These are phyloP conservation scores for Nothoprocta pentlandii DNA, from an alignment of 2,113 vertebrate species.

Conservation along the genomic window DNA sequence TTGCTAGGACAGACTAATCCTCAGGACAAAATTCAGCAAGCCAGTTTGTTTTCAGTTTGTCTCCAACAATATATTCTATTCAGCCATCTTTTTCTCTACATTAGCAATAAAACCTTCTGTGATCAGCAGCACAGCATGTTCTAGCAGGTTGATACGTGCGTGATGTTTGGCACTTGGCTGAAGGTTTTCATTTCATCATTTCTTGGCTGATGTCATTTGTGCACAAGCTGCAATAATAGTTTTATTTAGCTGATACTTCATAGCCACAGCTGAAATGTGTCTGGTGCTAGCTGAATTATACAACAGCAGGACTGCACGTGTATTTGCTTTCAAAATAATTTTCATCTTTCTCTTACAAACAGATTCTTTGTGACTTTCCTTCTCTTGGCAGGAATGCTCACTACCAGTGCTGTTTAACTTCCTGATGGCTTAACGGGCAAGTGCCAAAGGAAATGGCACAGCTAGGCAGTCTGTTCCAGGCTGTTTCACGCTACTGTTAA, in stretches of 20 bases:
- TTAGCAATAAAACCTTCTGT: background rate
- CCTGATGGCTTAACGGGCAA: background rate
- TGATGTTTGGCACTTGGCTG: background rate
- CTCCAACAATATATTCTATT: background rate
- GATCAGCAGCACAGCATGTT: conserved; percentile 19
- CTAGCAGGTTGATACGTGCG: background rate
- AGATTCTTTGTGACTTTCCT: background rate
- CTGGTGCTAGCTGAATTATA: background rate
- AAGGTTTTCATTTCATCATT: background rate
- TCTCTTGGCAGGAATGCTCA: background rate
- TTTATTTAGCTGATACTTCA: conserved; percentile 16
- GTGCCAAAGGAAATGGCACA: conserved; percentile 22
- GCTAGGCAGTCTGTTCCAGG: background rate
- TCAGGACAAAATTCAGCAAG: background rate
- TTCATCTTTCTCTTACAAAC: background rate
- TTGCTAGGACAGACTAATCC: conserved; percentile 1
- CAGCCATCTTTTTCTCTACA: background rate
- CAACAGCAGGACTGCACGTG: background rate
- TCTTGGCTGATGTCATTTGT: conserved; percentile 32
- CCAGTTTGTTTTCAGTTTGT: background rate
- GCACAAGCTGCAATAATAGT: background rate
- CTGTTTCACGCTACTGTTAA: conserved; percentile 15
- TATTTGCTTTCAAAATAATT: background rate
- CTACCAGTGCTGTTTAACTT: background rate
- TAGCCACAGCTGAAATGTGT: background rate